Conservation (phyloP, 2,113 vertebrate genomes). For the Neolamprologus tretocephalus region DNA sequence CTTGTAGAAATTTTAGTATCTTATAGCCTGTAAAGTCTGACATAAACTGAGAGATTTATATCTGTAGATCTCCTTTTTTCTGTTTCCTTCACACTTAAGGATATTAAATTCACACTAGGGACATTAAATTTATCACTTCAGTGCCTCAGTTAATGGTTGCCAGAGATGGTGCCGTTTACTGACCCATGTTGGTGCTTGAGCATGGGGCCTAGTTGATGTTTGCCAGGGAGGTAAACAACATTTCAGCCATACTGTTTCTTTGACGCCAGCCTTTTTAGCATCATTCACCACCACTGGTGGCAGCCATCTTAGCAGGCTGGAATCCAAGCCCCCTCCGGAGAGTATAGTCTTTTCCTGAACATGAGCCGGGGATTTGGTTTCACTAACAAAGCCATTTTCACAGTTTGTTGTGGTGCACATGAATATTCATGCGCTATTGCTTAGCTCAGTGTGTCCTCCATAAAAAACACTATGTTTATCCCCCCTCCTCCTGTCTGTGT, state of each 20-base stretch:
- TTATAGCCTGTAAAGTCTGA: background rate
- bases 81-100: slow-evolving; percentile 17
- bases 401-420: slow-evolving; percentile 53
- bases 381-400: slow-evolving; percentile 60
- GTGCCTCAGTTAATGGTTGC: slow-evolving; percentile 24
- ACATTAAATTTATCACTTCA: slow-evolving; percentile 27
- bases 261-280: slow-evolving; percentile 38
- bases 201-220: background rate
- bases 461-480: background rate
- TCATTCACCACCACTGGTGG: slow-evolving; percentile 41
- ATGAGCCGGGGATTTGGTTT: slow-evolving; percentile 56
- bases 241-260: slow-evolving; percentile 30
- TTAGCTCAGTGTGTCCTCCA: slow-evolving; percentile 12
- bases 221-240: slow-evolving; percentile 45
- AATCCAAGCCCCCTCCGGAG: slow-evolving; percentile 38
- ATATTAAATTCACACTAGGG: slow-evolving; percentile 31
- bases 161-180: background rate
- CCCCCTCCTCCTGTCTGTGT: background rate
- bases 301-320: slow-evolving; percentile 40
- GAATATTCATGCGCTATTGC: slow-evolving; percentile 55
- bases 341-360: slow-evolving; percentile 22
- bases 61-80: background rate
- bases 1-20: background rate
- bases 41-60: slow-evolving; percentile 1
- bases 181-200: slow-evolving; percentile 12